A percentile compares a stretch with the other conserved stretches of the same genome.
phyloP scores from a whole-genome alignment of 2,797 vertebrate genomes.

The Mallotus villosus region DNA sequence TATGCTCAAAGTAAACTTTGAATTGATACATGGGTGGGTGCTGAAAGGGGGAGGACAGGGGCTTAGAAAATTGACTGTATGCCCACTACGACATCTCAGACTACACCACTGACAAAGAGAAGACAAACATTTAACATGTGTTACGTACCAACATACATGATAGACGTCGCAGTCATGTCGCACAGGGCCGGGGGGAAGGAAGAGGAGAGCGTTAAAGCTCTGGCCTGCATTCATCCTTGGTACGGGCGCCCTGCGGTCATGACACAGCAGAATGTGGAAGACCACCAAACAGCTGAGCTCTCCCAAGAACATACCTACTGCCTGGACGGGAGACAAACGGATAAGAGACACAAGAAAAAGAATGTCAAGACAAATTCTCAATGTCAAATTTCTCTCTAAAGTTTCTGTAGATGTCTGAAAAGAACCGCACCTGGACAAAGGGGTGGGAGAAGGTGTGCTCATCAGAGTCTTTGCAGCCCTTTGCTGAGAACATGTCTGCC shows the following conservation, averaged over 20 bases:
- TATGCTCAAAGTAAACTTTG: too few relatives aligned
- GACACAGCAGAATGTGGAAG: constrained; percentile 83
- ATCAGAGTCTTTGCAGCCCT: constrained; percentile 69
- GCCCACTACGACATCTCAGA: too few relatives aligned
- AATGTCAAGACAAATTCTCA: not conserved
- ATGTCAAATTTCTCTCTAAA: not conserved
- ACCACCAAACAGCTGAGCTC: constrained; percentile 87
- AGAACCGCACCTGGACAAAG: constrained; percentile 85
- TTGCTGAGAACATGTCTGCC: constrained; percentile 83
- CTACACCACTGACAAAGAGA: not conserved
- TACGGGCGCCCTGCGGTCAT: constrained; percentile 67
- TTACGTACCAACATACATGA: constrained; percentile 93
- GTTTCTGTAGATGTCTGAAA: not conserved
- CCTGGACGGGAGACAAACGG: constrained; percentile 62
- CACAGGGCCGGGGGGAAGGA: constrained; percentile 91
- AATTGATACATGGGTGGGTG: too few relatives aligned
- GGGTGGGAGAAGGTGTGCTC: constrained; percentile 84
- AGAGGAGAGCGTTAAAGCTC: constrained; percentile 85
- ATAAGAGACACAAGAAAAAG: not conserved
- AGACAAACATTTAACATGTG: not conserved
- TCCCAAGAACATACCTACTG: constrained; percentile 92
- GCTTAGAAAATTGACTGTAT: too few relatives aligned
- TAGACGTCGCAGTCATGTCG: constrained; percentile 89
- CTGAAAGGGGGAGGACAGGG: too few relatives aligned
- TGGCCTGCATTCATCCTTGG: constrained; percentile 71